Evolutionary conservation across 2,113 vertebrate species (phyloP).

Genomic region (Phalacrocorax pelagicus): DNA sequence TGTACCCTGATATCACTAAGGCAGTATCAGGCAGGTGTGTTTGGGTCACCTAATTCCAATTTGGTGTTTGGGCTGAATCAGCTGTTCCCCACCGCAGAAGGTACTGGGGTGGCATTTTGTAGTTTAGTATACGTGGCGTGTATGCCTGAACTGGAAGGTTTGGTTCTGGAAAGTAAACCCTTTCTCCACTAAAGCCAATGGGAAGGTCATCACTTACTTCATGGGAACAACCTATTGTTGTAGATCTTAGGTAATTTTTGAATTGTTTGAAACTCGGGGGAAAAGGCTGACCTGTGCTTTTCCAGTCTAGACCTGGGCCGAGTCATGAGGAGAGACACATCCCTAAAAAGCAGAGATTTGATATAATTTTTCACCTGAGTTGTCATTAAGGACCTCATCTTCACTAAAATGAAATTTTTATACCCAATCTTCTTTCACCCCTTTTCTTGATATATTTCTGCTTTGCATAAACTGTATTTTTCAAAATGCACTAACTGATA

Average conservation of each 20-base stretch:
- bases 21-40: background rate
- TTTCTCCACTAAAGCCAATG: background rate
- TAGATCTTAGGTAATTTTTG: background rate
- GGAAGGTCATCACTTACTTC: background rate
- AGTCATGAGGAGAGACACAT: background rate
- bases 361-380: background rate
- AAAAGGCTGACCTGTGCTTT: background rate
- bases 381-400: conserved; percentile 77
- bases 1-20: background rate
- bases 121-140: background rate
- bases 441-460: conserved; percentile 60
- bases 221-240: background rate
- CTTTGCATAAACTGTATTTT: conserved; percentile 67
- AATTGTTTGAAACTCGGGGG: fast-evolving
- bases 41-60: background rate
- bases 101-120: background rate
- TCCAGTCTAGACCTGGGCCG: background rate
- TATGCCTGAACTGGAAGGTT: background rate
- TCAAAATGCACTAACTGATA: conserved; percentile 68
- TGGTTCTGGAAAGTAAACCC: background rate
- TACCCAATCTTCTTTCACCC: conserved; percentile 84
- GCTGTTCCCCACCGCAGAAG: background rate
- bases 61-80: background rate
- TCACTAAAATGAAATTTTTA: conserved; percentile 91
- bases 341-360: background rate